Base-by-base conservation (phyloP, 2,113 vertebrate genomes). In the Ahaetulla prasina region DNA sequence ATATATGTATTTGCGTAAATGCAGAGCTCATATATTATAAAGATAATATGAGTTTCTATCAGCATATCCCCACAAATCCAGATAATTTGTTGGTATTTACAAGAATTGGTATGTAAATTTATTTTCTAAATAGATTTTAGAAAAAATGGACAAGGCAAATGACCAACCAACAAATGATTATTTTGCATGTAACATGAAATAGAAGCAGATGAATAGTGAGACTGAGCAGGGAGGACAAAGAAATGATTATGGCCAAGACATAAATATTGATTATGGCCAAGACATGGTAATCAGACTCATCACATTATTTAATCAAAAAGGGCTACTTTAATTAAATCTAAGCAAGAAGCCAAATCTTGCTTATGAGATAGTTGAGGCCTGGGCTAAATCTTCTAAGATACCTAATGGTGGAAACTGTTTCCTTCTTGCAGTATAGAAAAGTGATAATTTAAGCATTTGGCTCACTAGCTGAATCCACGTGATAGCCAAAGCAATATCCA, bases 401-500 rank as follows among this genome's bases (percentile, higher is more conserved):
- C 0, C 0, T 63, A 9, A 49, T 74, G 39, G 10, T 16, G 43
- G 4, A 84, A 89, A 91, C n/a, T 3, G 53, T 55, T 20, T 80
- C 30, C 45, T 22, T 43, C 39, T 49, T 25, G 5, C 35, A 93
- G 47, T 0, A 0, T 84, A 0, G 63, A 8, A 54, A 50, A 47
- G 1, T 0, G 43, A 43, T 0, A 1, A 23, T 55, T 18, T 22
- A 90, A 92, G 27, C 53, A 10, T 47, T 85, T 0, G 4, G 85
- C 39, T 57, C 54, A 60, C 63, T 14, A 14, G 5, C 53, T 45
- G 45, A 53, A 39, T 85, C 91, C 0, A 3, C 80, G 2, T 74
- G 45, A 9, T 4, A 85, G 43, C n/a, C 27, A 25, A 8, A 90
- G 84, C 50, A 74, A 5, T 18, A 49, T 50, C 35, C 14, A 63